Percentiles rank a stretch among this genome's conserved stretches.
Conservation (phyloP, 2,888 invertebrate genomes). For the Athrips mouffetella region DNA sequence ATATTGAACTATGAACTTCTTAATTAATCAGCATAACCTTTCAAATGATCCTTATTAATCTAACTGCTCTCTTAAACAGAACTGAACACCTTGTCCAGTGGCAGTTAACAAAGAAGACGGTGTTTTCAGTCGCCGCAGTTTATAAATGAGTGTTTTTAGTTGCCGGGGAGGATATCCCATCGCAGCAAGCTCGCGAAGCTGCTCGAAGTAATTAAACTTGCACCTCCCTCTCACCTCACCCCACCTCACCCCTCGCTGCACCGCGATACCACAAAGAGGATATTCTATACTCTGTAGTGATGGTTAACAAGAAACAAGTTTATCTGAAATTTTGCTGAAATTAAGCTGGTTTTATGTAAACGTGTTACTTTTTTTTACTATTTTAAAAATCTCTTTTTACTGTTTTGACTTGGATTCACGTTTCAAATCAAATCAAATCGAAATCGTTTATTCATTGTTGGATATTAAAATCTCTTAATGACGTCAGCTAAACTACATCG, state of each 20-base stretch:
- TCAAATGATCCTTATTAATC: too few species aligned
- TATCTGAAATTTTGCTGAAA: not conserved
- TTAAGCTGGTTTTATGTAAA: not conserved
- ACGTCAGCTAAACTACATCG: too few species aligned
- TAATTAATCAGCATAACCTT: too few species aligned
- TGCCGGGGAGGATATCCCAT: not conserved
- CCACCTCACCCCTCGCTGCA: not conserved
- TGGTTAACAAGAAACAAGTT: not conserved
- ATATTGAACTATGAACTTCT: too few species aligned
- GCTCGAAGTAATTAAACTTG: slow-evolving; percentile 1
- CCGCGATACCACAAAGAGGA: not conserved
- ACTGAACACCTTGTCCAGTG: not conserved
- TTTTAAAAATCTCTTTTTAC: too few species aligned
- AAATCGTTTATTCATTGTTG: too few species aligned
- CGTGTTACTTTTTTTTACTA: too few species aligned
- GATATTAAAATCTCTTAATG: too few species aligned
- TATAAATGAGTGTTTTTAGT: slow-evolving; percentile 9
- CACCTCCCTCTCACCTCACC: too few species aligned
- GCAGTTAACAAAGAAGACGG: not conserved
- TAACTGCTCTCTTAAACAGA: too few species aligned
- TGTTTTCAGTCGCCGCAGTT: slow-evolving; percentile 4
- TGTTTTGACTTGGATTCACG: too few species aligned
- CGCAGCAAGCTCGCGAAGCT: not conserved
- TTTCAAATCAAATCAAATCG: too few species aligned
- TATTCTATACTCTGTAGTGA: not conserved